A percentile compares a stretch with the other conserved stretches of the same genome.
Conservation (phyloP, 1,140 invertebrate genomes). For the Helicorthomorpha holstii region DNA sequence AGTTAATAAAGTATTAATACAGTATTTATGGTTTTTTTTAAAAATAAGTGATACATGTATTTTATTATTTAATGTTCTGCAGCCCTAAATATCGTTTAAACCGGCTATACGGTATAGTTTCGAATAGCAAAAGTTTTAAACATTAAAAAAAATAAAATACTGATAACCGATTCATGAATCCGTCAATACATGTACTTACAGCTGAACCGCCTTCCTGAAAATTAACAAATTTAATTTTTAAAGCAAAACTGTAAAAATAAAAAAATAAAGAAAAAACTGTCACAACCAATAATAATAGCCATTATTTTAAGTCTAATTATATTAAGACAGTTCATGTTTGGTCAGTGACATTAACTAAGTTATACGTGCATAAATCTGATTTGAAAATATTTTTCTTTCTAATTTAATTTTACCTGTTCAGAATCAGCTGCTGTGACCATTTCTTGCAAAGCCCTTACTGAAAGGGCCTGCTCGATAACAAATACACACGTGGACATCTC, state of each 20-base stretch:
- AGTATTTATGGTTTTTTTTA: too few relatives aligned
- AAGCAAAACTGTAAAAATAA: not conserved
- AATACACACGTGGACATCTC: slow-evolving; percentile 96
- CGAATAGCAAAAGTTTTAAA: too few relatives aligned
- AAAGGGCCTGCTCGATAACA: slow-evolving; percentile 97
- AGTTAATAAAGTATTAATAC: too few relatives aligned
- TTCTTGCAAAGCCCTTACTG: slow-evolving; percentile 94
- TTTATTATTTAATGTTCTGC: too few relatives aligned
- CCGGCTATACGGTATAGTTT: too few relatives aligned
- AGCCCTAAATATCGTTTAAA: too few relatives aligned
- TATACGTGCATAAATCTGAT: too few relatives aligned
- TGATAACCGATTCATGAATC: too few relatives aligned
- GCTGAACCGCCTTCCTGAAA: slow-evolving; percentile 24
- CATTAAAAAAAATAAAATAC: not conserved
- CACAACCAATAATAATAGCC: not conserved
- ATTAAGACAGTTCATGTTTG: too few relatives aligned
- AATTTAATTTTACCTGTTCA: slow-evolving; percentile 70
- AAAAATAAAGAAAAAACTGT: not conserved
- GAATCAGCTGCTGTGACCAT: slow-evolving; percentile 80
- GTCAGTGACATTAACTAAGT: too few relatives aligned
- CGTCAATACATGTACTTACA: slow-evolving; percentile 22
- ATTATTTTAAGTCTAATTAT: not conserved
- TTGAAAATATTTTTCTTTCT: slow-evolving; percentile 22
- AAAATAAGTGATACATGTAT: too few relatives aligned
- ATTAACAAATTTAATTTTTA: slow-evolving; percentile 12